A percentile compares a stretch with the other conserved stretches of the same genome.
phyloP scores from a whole-genome alignment of 1,140 invertebrate species.

The Brachionus paranguensis region DNA sequence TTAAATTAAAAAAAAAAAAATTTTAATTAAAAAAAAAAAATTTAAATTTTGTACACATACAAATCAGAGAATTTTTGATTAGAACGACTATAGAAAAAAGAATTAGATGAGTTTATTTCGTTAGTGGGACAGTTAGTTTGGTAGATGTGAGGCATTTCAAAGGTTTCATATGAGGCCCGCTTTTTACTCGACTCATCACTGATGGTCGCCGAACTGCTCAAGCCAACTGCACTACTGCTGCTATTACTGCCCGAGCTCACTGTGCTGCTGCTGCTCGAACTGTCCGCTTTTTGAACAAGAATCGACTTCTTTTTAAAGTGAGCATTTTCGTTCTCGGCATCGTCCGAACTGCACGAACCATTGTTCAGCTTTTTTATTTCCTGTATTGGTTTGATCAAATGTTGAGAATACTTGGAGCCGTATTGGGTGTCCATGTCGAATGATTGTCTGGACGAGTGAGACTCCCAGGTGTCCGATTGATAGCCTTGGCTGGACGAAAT shows the following conservation, averaged over 20 bases:
- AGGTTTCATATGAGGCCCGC: background rate
- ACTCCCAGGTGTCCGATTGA: conserved; percentile 39
- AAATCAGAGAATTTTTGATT: conserved; percentile 18
- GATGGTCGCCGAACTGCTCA: background rate
- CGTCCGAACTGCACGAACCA: conserved; percentile 21
- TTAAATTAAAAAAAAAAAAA: no score
- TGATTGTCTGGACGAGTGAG: conserved; percentile 31
- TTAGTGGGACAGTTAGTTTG: background rate
- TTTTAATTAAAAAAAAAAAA: no score
- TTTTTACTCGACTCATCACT: conserved; percentile 3
- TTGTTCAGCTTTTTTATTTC: conserved; percentile 16
- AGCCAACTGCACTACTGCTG: conserved; percentile 8
- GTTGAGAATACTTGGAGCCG: background rate
- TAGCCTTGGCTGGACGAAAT: conserved; percentile 37
- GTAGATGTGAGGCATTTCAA: background rate
- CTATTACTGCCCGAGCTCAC: conserved; percentile 17
- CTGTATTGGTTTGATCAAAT: conserved; percentile 19
- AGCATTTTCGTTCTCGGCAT: conserved; percentile 17
- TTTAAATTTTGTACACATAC: background rate
- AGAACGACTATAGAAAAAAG: background rate
- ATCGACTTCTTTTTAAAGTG: background rate
- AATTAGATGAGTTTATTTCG: background rate
- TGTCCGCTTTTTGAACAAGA: background rate
- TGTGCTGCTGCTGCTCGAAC: conserved; percentile 8
- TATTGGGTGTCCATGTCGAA: conserved; percentile 27